Evolutionary conservation across 2,113 vertebrate species (phyloP), one percentile per base, ranked within the genome.

Genomic region (Alligator sinensis): DNA sequence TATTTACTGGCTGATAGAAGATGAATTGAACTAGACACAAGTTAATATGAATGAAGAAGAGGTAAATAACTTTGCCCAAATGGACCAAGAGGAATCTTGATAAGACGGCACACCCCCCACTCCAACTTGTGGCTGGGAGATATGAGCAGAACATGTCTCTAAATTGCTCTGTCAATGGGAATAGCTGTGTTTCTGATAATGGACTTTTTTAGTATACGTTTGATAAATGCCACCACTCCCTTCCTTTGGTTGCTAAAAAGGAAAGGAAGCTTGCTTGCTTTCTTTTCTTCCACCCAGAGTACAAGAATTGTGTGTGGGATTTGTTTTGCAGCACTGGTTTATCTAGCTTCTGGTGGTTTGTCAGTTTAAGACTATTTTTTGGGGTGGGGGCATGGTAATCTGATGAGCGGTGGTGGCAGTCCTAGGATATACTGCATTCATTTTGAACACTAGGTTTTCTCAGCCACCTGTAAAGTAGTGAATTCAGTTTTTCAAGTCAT

Each of bases 141-240:
- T 5, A 34, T 34, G 17, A 68, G 66, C 17, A 68, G 9, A 47
- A 9, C 9, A 47, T 47, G 47, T 47, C 47, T 47, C 47, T 47
- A 47, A 47, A 47, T 47, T 47, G 47, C 47, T 47, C 47, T 47
- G 47, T 84, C 59, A 2, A 27, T 84, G 10, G 11, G 82, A 77
- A 17, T 6, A 61, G 19, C 34, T 3, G 0, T 84, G 38, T 18
- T 11, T 78, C 77, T 34, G 63, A 0, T 57, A 5, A 47, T 80
- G 55, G 62, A 60, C 82, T 90, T 58, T 0, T 17, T 27, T 30
- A 68, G 47, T 24, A 57, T 21, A 5, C 14, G 2, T 3, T 62
- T 0, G 0, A 18, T 66, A 11, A 1, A 0, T 25, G 11, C 47
- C 27, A 27, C 54, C 83, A 27, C 61, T 18, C 80, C 79, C 82